These are phyloP conservation scores for Labia minor DNA, from an alignment of 2,888 invertebrate genomes.

Conservation along the genomic window DNA sequence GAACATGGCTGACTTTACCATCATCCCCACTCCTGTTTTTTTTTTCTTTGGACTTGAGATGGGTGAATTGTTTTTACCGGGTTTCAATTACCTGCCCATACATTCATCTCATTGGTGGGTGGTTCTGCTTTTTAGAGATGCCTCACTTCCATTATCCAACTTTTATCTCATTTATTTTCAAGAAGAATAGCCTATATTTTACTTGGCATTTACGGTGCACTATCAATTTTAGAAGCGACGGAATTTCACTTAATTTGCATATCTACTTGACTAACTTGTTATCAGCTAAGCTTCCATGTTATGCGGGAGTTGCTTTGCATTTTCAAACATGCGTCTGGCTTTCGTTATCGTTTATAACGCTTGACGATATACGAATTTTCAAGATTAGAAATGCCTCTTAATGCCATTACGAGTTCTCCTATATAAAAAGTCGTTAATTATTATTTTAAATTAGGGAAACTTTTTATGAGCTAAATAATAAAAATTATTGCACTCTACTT, in stretches of 20 bases:
- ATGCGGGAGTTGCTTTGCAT: slow-evolving; percentile 13
- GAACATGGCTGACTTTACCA: background rate
- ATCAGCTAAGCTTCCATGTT: slow-evolving; percentile 3
- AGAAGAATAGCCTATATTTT: slow-evolving; percentile 7
- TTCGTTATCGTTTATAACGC: background rate
- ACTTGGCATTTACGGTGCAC: background rate
- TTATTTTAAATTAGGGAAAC: background rate
- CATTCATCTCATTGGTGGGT: no score
- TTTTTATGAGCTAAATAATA: slow-evolving; percentile 7
- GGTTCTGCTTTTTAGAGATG: background rate
- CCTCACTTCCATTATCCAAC: background rate
- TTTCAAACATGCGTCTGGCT: background rate
- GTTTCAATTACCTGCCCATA: no score
- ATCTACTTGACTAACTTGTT: slow-evolving; percentile 13
- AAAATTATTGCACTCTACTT: slow-evolving; percentile 5
- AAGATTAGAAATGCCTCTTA: slow-evolving; percentile 4
- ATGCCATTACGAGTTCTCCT: no score
- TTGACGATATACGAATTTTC: background rate
- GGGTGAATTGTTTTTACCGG: no score
- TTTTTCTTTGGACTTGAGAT: background rate
- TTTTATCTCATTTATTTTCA: slow-evolving; percentile 7
- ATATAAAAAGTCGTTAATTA: background rate
- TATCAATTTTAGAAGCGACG: background rate
- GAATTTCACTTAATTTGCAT: background rate
- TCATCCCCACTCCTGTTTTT: background rate